These are phyloP conservation scores for Pseudochromis fuscus DNA, from an alignment of 2,797 vertebrate species.

Conservation along the genomic window DNA sequence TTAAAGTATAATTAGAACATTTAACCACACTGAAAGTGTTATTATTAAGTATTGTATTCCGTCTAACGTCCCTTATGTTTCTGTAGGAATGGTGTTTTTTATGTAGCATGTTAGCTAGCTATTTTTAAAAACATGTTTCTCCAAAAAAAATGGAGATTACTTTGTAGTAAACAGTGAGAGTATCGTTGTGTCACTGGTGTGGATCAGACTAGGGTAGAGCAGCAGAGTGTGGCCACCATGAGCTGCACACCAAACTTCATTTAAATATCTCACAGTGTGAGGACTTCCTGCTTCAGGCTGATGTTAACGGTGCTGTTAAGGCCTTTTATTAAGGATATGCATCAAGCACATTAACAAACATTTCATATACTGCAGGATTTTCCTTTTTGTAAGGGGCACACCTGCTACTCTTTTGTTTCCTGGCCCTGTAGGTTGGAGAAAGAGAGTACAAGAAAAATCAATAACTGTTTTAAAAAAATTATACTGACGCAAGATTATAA, in stretches of 20 bases:
- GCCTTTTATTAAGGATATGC: background rate
- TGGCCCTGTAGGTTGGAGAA: background rate
- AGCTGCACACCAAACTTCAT: slow-evolving; percentile 20
- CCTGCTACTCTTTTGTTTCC: background rate
- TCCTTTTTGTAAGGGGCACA: background rate
- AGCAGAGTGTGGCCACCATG: background rate
- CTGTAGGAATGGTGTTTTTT: background rate
- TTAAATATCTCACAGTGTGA: slow-evolving; percentile 7
- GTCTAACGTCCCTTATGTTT: background rate
- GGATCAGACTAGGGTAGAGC: background rate
- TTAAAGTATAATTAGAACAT: background rate
- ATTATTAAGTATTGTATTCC: too few species aligned
- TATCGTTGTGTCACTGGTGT: background rate
- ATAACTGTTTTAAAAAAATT: background rate
- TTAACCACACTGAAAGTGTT: background rate
- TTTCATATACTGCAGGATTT: background rate
- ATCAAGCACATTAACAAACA: background rate
- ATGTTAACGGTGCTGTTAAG: background rate
- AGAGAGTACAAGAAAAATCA: background rate
- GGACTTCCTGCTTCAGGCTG: background rate
- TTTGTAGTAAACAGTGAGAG: background rate
- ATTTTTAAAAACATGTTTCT: background rate
- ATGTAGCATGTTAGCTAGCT: background rate
- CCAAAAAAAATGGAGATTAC: background rate
- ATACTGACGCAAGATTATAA: background rate